These are phyloP conservation scores for Oryctolagus cuniculus DNA, from an alignment of 2,113 vertebrate species.

Conservation along the genomic window DNA sequence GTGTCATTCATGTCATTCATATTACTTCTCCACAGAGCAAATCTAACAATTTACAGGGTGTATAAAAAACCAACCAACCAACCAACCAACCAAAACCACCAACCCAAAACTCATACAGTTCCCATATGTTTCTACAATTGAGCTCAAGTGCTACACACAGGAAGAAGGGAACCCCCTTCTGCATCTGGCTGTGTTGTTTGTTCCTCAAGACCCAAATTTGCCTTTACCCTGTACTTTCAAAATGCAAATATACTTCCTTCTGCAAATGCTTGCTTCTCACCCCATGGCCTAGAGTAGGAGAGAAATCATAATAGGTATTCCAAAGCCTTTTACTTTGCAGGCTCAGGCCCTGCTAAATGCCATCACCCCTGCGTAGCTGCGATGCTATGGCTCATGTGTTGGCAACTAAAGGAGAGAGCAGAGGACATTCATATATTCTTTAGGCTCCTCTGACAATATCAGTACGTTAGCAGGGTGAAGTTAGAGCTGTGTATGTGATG, in stretches of 20 bases:
- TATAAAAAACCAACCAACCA: background rate
- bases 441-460: background rate
- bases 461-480: background rate
- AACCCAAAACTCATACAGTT: background rate
- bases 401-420: background rate
- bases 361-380: background rate
- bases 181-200: background rate
- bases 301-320: conserved; percentile 1
- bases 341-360: background rate
- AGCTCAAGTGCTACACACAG: background rate
- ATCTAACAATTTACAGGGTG: conserved; percentile 37
- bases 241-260: conserved; percentile 50
- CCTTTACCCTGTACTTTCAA: background rate
- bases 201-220: background rate
- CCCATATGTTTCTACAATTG: background rate
- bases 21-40: conserved; percentile 1
- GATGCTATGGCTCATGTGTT: background rate
- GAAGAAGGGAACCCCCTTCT: background rate
- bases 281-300: background rate
- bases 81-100: background rate
- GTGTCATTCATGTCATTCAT: background rate
- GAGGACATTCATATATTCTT: background rate
- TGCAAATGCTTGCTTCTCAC: conserved; percentile 47
- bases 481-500: background rate
- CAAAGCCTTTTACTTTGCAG: background rate